Percentiles rank a stretch among this genome's conserved stretches.
These are phyloP conservation scores for Agriopis marginaria DNA, from an alignment of 2,888 invertebrate species.

Conservation along the genomic window DNA sequence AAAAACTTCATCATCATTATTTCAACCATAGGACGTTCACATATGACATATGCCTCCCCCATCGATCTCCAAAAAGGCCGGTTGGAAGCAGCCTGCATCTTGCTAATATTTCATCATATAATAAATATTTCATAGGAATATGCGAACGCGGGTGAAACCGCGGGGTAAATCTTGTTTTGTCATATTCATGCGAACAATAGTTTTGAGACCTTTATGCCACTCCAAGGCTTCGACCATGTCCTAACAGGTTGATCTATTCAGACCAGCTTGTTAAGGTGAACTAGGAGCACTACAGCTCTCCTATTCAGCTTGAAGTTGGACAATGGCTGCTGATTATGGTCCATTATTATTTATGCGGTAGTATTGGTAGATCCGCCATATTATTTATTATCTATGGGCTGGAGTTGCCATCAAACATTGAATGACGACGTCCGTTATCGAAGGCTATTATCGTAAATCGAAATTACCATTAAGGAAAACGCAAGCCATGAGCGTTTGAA, in stretches of 20 bases:
- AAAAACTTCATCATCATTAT: too few species aligned
- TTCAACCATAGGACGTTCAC: too few species aligned
- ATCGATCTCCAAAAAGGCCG: too few species aligned
- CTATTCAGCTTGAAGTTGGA: not conserved
- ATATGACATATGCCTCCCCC: too few species aligned
- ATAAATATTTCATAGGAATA: too few species aligned
- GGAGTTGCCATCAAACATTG: conserved; percentile 46
- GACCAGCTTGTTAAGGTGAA: not conserved
- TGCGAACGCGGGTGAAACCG: too few species aligned
- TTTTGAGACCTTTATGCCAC: not conserved
- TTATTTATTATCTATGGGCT: conserved; percentile 50
- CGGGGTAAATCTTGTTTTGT: too few species aligned
- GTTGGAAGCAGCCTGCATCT: too few species aligned
- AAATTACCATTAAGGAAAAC: conserved; percentile 58
- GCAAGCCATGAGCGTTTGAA: conserved; percentile 49
- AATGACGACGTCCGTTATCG: conserved; percentile 56
- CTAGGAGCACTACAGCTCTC: not conserved
- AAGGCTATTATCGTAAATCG: conserved; percentile 68
- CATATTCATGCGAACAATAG: too few species aligned
- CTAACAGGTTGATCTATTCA: too few species aligned
- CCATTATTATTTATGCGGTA: conserved; percentile 10
- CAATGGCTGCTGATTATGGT: conserved; percentile 4
- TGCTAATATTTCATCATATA: too few species aligned
- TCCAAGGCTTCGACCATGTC: not conserved
- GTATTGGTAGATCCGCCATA: conserved; percentile 19